Percentiles rank a stretch among this genome's conserved stretches.
These are phyloP conservation scores for Meriones unguiculatus DNA, from an alignment of 2,113 vertebrate genomes.

Conservation along the genomic window DNA sequence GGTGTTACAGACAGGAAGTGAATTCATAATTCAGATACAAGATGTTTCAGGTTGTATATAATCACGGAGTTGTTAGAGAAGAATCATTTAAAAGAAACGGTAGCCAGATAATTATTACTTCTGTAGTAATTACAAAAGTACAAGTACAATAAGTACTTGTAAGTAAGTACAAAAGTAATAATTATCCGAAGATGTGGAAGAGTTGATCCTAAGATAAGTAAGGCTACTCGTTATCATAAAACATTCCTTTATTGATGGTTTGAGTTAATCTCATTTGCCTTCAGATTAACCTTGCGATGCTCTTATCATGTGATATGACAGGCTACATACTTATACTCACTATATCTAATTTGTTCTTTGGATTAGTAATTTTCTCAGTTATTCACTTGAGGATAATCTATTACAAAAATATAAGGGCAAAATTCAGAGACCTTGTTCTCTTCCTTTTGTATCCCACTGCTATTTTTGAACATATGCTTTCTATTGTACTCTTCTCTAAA, in stretches of 20 bases:
- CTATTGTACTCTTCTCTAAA: neutral
- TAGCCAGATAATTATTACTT: neutral
- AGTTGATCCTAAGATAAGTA: neutral
- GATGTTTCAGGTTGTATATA: neutral
- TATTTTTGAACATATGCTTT: neutral
- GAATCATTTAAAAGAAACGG: neutral
- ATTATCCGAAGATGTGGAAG: neutral
- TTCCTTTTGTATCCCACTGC: neutral
- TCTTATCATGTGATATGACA: neutral
- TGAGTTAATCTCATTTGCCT: neutral
- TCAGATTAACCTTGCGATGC: neutral
- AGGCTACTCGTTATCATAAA: neutral
- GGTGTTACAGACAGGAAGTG: neutral
- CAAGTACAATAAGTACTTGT: no score
- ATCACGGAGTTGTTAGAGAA: neutral
- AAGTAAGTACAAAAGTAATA: no score
- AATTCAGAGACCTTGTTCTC: slow-evolving; percentile 17
- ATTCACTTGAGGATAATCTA: neutral
- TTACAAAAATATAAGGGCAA: neutral
- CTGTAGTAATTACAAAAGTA: no score
- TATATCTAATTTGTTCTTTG: neutral
- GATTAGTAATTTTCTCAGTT: neutral
- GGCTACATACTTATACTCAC: neutral
- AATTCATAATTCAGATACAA: neutral
- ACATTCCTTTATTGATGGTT: neutral